phyloP scores from a whole-genome alignment of 2,888 invertebrate genomes.

The Ochropleura plecta region DNA sequence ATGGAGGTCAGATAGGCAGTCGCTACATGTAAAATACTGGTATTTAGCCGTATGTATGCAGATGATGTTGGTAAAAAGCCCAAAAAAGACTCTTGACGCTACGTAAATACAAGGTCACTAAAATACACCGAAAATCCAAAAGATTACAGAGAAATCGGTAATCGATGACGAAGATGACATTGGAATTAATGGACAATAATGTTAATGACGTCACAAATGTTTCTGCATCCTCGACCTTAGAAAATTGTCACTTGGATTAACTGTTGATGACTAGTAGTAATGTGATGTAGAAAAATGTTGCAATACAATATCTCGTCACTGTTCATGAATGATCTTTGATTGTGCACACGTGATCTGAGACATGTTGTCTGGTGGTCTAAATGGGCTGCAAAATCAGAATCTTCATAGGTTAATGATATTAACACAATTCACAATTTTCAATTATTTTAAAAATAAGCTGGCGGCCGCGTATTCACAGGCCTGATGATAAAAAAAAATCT shows the following conservation, averaged over 20 bases:
- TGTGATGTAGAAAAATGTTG: constrained; percentile 22
- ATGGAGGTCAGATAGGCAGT: too few species aligned
- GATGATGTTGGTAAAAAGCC: neutral
- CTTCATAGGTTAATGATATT: too few species aligned
- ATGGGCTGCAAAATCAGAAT: too few species aligned
- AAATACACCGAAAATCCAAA: constrained; percentile 4
- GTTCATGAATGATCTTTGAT: constrained; percentile 7
- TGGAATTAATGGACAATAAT: constrained; percentile 9
- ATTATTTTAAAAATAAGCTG: too few species aligned
- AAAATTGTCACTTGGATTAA: constrained; percentile 3
- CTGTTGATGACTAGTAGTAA: constrained; percentile 26
- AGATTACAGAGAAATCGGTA: constrained; percentile 42
- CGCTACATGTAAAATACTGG: too few species aligned
- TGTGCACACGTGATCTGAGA: neutral
- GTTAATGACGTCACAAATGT: constrained; percentile 25
- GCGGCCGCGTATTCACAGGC: too few species aligned
- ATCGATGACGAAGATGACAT: constrained; percentile 33
- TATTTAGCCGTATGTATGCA: too few species aligned
- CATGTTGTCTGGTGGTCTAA: too few species aligned
- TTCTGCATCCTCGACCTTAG: constrained; percentile 28
- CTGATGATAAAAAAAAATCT: too few species aligned
- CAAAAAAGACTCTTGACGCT: neutral
- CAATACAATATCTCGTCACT: neutral
- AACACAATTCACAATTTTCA: too few species aligned
- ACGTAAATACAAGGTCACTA: constrained; percentile 9